These are phyloP conservation scores for Drosophila sordidula DNA, from an alignment of 2,888 invertebrate species.

Conservation along the genomic window DNA sequence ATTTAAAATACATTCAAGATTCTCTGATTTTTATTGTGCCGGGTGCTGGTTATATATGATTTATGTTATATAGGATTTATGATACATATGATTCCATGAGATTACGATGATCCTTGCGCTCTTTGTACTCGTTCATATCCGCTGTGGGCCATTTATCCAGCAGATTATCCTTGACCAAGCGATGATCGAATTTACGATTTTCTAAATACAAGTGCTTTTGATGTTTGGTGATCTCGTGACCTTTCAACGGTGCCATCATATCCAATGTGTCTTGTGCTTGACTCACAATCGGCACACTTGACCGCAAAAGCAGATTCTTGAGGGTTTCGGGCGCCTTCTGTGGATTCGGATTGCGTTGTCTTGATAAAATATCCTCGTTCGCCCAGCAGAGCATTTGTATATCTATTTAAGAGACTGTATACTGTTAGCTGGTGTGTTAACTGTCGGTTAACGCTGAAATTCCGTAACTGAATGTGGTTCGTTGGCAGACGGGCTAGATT, in stretches of 20 bases:
- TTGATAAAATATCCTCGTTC: constrained; percentile 79
- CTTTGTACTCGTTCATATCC: constrained; percentile 80
- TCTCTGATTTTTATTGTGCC: constrained; percentile 1
- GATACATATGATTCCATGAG: constrained; percentile 85
- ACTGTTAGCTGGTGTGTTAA: background rate
- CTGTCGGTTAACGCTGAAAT: constrained; percentile 12
- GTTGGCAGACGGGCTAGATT: background rate
- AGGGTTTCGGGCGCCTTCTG: constrained; percentile 79
- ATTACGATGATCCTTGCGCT: constrained; percentile 84
- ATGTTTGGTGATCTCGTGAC: constrained; percentile 68
- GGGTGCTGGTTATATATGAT: constrained; percentile 1
- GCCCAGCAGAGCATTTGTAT: constrained; percentile 83
- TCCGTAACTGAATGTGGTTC: constrained; percentile 20
- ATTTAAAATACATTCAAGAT: background rate
- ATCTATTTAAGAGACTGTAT: background rate
- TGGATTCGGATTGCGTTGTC: constrained; percentile 79
- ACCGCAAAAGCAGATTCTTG: constrained; percentile 82
- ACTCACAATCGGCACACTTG: constrained; percentile 85
- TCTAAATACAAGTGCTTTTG: constrained; percentile 83
- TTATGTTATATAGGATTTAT: constrained; percentile 15
- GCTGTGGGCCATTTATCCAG: constrained; percentile 83
- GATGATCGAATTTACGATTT: constrained; percentile 84
- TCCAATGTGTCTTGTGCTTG: constrained; percentile 48
- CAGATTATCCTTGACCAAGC: constrained; percentile 84
- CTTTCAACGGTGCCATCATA: constrained; percentile 68